phyloP scores from a whole-genome alignment of 2,113 vertebrate species.

The Proterorhinus semilunaris region DNA sequence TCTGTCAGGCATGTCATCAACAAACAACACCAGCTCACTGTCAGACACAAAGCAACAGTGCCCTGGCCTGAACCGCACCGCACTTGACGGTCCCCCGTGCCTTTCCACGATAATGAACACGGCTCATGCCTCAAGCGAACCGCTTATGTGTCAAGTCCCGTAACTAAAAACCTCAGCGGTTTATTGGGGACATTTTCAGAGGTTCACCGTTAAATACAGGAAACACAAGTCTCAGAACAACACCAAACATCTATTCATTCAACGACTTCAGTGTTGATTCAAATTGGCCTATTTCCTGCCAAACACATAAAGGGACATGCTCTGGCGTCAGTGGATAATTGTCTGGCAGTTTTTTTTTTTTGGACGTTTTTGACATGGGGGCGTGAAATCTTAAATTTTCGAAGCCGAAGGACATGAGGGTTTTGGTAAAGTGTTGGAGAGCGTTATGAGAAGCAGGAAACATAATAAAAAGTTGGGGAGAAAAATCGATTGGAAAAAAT shows the following conservation, averaged over 20 bases:
- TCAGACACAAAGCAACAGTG: too few relatives aligned
- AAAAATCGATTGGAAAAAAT: neutral
- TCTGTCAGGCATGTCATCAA: too few relatives aligned
- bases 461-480: neutral
- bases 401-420: neutral
- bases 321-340: constrained; percentile 5
- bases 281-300: neutral
- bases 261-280: neutral
- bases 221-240: neutral
- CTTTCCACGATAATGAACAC: too few relatives aligned
- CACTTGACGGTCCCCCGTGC: too few relatives aligned
- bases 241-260: neutral
- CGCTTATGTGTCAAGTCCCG: neutral
- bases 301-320: neutral
- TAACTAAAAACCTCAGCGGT: neutral
- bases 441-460: neutral
- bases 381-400: neutral
- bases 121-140: too few relatives aligned
- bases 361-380: neutral
- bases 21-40: too few relatives aligned
- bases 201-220: neutral
- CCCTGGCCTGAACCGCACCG: too few relatives aligned
- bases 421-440: neutral
- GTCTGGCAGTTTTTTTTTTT: neutral
- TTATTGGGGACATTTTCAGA: neutral